These are phyloP conservation scores for Progne subis DNA, from an alignment of 2,113 vertebrate genomes.

Conservation along the genomic window DNA sequence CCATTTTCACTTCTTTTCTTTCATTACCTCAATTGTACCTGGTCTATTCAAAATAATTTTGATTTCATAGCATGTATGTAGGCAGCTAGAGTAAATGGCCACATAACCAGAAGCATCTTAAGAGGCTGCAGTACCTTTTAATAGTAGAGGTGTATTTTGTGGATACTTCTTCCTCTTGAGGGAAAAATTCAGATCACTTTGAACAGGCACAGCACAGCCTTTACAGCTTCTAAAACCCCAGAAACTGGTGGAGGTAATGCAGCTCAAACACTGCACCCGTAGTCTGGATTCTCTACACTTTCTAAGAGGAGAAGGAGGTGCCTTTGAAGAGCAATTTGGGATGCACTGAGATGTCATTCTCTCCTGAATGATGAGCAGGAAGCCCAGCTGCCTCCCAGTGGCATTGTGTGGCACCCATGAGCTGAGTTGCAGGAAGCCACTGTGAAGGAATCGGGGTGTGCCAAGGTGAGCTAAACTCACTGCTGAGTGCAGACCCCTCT, in stretches of 20 bases:
- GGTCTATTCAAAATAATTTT: background rate
- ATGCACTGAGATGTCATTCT: background rate
- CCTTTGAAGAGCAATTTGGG: background rate
- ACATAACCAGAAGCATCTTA: background rate
- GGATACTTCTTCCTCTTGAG: background rate
- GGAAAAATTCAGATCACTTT: background rate
- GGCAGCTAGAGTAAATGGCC: background rate
- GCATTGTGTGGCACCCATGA: background rate
- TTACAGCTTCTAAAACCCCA: background rate
- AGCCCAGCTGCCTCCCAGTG: rapidly evolving
- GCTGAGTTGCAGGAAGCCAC: background rate
- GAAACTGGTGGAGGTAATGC: background rate
- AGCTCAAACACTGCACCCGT: background rate
- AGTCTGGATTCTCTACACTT: background rate
- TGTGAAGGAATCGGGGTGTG: rapidly evolving
- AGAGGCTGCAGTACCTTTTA: background rate
- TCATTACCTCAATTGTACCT: background rate
- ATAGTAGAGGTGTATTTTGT: background rate
- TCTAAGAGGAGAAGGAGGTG: background rate
- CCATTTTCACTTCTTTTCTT: background rate
- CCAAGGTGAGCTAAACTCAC: background rate
- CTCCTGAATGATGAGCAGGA: background rate
- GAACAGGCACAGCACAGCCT: background rate
- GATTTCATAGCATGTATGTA: background rate
- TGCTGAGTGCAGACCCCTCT: background rate